Evolutionary conservation across 2,113 vertebrate species (phyloP).

Genomic region (Tonatia bakeri): DNA sequence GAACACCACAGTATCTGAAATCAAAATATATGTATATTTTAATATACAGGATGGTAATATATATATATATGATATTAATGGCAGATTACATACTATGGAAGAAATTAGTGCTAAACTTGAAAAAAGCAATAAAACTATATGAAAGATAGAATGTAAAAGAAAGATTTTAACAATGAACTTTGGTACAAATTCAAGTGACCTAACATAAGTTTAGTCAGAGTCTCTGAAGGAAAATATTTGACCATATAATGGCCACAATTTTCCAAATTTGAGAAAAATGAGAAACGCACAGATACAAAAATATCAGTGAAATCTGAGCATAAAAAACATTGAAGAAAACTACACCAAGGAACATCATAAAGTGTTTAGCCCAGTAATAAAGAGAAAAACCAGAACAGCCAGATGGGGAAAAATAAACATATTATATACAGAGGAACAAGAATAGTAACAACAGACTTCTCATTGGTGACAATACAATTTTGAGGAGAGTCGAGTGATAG

Average conservation of each 20-base stretch:
- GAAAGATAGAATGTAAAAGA: not conserved
- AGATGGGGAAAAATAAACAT: not conserved
- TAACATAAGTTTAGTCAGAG: not conserved
- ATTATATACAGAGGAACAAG: not conserved
- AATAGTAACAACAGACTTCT: not conserved
- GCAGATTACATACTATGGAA: not conserved
- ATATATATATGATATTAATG: not conserved
- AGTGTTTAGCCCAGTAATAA: not conserved
- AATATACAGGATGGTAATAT: not conserved
- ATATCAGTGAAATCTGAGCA: not conserved
- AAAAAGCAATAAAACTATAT: not conserved
- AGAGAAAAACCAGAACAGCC: not conserved
- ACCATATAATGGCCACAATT: not conserved
- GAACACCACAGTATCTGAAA: not conserved
- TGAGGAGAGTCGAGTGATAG: not conserved
- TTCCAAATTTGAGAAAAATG: not conserved
- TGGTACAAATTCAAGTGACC: not conserved
- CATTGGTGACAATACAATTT: not conserved
- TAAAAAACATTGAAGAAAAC: not conserved
- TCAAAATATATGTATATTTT: not conserved
- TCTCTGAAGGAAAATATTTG: not conserved
- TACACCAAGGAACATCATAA: not conserved
- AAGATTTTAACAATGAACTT: not conserved
- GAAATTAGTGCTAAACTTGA: not conserved
- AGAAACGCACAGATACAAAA: not conserved